A percentile compares a stretch with the other conserved stretches of the same genome.
These are phyloP conservation scores for Scytalopus superciliaris DNA, from an alignment of 2,113 vertebrate genomes.

Conservation along the genomic window DNA sequence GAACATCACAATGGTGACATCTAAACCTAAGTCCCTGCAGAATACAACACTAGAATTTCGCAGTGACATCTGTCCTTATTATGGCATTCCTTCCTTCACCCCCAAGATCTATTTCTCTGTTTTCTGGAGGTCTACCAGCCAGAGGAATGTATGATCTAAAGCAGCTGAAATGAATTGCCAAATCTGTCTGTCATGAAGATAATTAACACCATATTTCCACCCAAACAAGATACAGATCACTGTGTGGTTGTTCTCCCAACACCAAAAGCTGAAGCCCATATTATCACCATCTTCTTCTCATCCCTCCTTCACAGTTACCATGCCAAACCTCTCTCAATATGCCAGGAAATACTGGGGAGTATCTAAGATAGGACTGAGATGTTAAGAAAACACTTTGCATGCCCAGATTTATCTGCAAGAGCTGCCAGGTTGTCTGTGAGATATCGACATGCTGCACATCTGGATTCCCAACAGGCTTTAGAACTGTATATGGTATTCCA, in stretches of 20 bases:
- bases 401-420: slow-evolving; percentile 7
- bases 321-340: slow-evolving; percentile 59
- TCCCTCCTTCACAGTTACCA: slow-evolving; percentile 8
- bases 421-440: not conserved
- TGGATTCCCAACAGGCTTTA: slow-evolving; percentile 1
- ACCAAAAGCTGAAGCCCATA: slow-evolving; percentile 40
- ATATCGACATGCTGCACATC: not conserved
- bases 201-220: slow-evolving; percentile 50
- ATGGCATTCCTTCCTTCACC: slow-evolving; percentile 40
- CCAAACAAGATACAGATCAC: slow-evolving; percentile 39
- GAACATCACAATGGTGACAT: not conserved
- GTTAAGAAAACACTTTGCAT: not conserved
- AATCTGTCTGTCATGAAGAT: slow-evolving; percentile 49
- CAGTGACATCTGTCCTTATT: slow-evolving; percentile 15
- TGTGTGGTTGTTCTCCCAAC: slow-evolving; percentile 21
- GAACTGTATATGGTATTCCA: not conserved
- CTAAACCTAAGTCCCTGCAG: not conserved
- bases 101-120: slow-evolving; percentile 17
- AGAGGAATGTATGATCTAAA: slow-evolving; percentile 25
- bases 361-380: slow-evolving; percentile 11
- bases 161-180: slow-evolving; percentile 39
- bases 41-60: slow-evolving; percentile 7
- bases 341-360: slow-evolving; percentile 57
- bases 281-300: not conserved
- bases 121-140: slow-evolving; percentile 40